Percentiles rank a stretch among this genome's conserved stretches.
Conservation (phyloP, 2,113 vertebrate species). For the Serinus canaria region DNA sequence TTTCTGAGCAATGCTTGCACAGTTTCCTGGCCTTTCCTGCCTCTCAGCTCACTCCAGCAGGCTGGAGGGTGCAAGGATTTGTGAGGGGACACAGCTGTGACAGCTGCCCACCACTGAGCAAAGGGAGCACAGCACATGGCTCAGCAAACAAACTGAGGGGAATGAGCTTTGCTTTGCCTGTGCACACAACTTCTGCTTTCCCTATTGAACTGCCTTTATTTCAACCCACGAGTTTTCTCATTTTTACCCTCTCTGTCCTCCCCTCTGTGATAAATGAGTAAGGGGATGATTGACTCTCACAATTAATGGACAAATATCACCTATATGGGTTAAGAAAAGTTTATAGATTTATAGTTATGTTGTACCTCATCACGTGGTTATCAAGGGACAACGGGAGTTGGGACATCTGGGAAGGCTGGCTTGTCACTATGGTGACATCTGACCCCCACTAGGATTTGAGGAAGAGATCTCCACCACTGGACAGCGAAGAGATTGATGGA, state of each 20-base stretch:
- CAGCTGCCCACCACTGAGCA: background rate
- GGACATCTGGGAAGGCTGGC: no score
- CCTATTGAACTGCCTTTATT: background rate
- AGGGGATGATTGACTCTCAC: no score
- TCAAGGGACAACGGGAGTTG: no score
- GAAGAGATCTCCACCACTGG: no score
- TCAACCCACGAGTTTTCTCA: background rate
- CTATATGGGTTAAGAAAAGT: no score
- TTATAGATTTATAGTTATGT: no score
- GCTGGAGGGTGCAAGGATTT: background rate
- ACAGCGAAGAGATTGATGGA: no score
- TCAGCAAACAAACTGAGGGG: accelerated
- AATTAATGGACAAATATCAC: no score
- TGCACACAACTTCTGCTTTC: background rate
- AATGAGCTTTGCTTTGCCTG: background rate
- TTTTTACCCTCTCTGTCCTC: background rate
- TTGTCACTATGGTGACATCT: no score
- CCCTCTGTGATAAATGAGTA: no score
- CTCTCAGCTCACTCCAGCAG: background rate
- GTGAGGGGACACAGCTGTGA: background rate
- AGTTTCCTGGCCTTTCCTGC: background rate
- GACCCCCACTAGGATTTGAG: no score
- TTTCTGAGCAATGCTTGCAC: background rate
- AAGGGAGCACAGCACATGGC: background rate
- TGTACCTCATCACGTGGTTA: no score